Percentiles rank a stretch among this genome's conserved stretches.
Evolutionary conservation across 2,113 vertebrate genomes (phyloP).

Genomic region (Oryzias melastigma): DNA sequence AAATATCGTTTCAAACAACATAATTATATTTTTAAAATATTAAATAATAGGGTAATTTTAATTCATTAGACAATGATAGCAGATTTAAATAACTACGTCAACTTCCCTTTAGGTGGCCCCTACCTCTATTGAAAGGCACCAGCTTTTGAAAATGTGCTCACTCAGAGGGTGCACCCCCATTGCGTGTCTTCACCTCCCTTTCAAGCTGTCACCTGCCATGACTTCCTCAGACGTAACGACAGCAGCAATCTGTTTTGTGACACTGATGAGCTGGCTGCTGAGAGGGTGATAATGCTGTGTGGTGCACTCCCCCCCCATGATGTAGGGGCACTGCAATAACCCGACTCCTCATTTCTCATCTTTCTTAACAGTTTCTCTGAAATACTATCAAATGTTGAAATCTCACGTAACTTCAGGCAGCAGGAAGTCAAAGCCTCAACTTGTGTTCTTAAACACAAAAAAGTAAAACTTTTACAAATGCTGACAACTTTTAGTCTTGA

Average conservation of each 20-base stretch:
- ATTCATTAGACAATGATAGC: slow-evolving; percentile 37
- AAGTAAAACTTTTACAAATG: slow-evolving; percentile 41
- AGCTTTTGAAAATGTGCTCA: slow-evolving; percentile 45
- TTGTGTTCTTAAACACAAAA: slow-evolving; percentile 21
- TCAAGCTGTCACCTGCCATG: slow-evolving; percentile 67
- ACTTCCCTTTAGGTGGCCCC: slow-evolving; percentile 55
- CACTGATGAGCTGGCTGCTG: slow-evolving; percentile 61
- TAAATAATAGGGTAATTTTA: not conserved
- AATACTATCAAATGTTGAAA: slow-evolving; percentile 68
- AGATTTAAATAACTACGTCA: slow-evolving; percentile 58
- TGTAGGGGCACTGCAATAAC: slow-evolving; percentile 56
- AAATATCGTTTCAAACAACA: not conserved
- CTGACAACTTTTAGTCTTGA: too few species aligned
- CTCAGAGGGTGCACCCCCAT: slow-evolving; percentile 42
- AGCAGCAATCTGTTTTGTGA: slow-evolving; percentile 67
- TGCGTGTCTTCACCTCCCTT: slow-evolving; percentile 23
- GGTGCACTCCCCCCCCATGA: slow-evolving; percentile 55
- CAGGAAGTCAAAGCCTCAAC: slow-evolving; percentile 43
- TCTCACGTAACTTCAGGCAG: slow-evolving; percentile 65
- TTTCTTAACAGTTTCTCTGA: slow-evolving; percentile 49
- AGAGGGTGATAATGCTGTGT: slow-evolving; percentile 47
- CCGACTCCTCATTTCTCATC: slow-evolving; percentile 58
- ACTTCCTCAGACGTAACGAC: slow-evolving; percentile 56
- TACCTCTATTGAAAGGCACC: slow-evolving; percentile 40
- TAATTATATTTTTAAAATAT: not conserved